Percentiles rank a stretch among this genome's conserved stretches.
These are phyloP conservation scores for Pelusios castaneus DNA, from an alignment of 2,113 vertebrate species.

Conservation along the genomic window DNA sequence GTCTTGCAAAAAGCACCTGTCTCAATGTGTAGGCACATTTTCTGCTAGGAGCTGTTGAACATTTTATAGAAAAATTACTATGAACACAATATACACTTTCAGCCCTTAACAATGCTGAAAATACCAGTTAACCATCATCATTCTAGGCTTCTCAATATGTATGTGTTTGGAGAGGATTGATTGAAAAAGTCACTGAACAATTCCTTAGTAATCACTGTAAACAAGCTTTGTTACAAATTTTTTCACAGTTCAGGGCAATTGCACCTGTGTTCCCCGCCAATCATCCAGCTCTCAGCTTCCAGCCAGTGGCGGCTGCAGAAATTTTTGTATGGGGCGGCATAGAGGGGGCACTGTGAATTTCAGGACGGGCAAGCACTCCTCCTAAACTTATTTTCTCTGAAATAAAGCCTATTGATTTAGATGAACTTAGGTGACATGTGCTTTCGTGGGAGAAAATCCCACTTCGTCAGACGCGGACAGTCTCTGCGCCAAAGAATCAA, in stretches of 20 bases:
- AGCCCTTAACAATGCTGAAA: neutral
- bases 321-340: too few species aligned
- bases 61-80: neutral
- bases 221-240: neutral
- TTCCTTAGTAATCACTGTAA: fast-evolving
- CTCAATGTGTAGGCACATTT: neutral
- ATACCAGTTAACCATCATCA: neutral
- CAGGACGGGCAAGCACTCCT: too few species aligned
- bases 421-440: too few species aligned
- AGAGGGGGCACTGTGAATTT: too few species aligned
- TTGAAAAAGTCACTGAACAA: neutral
- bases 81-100: neutral
- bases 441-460: too few species aligned
- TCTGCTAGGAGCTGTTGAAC: neutral
- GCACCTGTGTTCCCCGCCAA: neutral
- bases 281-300: neutral
- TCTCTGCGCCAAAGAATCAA: too few species aligned
- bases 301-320: too few species aligned
- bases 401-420: too few species aligned
- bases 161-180: neutral
- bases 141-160: neutral
- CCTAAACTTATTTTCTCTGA: too few species aligned
- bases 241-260: neutral
- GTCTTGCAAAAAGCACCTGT: neutral
- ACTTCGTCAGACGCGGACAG: too few species aligned